These are phyloP conservation scores for Ammospiza caudacuta DNA, from an alignment of 2,113 vertebrate species.

Conservation along the genomic window DNA sequence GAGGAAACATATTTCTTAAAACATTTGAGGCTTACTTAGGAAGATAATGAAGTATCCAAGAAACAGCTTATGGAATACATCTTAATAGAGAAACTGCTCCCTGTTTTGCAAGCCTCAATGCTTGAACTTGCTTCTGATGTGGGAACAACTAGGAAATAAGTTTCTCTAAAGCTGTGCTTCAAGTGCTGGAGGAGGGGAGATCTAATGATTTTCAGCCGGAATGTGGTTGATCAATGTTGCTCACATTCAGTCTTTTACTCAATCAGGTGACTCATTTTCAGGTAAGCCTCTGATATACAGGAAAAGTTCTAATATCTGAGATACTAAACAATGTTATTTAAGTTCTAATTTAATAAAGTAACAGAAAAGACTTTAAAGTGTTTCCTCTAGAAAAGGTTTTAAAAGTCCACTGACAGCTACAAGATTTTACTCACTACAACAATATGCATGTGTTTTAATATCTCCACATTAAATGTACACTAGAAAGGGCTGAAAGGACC, in stretches of 20 bases:
- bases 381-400: not conserved
- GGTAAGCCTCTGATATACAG: not conserved
- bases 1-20: not conserved
- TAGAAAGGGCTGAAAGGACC: not conserved
- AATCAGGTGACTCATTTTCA: not conserved
- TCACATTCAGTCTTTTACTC: not conserved
- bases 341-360: not conserved
- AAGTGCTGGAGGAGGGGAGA: not conserved
- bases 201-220: not conserved
- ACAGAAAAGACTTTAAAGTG: not conserved
- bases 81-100: not conserved
- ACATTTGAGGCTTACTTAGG: not conserved
- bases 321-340: not conserved
- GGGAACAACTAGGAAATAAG: not conserved
- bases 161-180: not conserved
- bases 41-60: not conserved
- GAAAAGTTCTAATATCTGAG: not conserved
- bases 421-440: not conserved
- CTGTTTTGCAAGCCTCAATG: accelerated
- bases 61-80: not conserved
- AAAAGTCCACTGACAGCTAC: not conserved
- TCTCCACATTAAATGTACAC: too few species aligned
- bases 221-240: not conserved
- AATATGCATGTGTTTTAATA: not conserved
- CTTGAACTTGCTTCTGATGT: not conserved